Base-by-base conservation (phyloP, 2,888 invertebrate species). In the Lepidochitona cinerea region DNA sequence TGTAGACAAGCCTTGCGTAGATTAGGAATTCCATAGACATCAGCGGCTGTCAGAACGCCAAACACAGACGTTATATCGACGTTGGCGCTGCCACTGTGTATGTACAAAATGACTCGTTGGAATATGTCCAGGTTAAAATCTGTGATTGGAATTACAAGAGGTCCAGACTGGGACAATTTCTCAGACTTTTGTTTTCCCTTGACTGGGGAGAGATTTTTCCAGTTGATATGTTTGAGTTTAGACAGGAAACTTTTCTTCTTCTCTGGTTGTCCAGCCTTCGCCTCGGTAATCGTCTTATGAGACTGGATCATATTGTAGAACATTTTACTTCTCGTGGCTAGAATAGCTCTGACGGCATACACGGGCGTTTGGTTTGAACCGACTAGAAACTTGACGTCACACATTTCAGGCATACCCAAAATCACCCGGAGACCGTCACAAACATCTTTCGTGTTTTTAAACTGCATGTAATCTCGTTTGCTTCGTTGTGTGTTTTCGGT, bases 341-440 rank as follows among this genome's bases (percentile, higher is more conserved):
- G 53, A n/a, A 72, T 72, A 37, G 67, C 72, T 65, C 52, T 66
- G 6, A 72, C 67, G 7, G 52, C 72, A 29, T 72, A 67, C 9
- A 72, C 53, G 4, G 32, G 52, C 35, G 36, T 35, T n/a, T 72
- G 41, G 26, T 41, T n/a, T 23, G 23, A 14, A 1, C 72, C 72
- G 1, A 72, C 66, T 1, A 65, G n/a, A 52, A 72, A 72, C 12
- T 32, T 41, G 23, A 72, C 67, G 49, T 72, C 72, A 49, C 72
- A 67, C 29, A 67, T 37, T n/a, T 72, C 72, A 23, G 72, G 72
- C 67, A 72, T 72, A 6, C 32, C 65, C 33, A 52, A n/a, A 9
- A 72, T 33, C 1, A 52, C 6, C 35, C 65, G 33, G 12, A 71
- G 23, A 26, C n/a, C 70, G 35, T 68, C 52, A 18, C 68, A 49